phyloP scores from a whole-genome alignment of 2,113 vertebrate genomes.

The Podiceps cristatus region DNA sequence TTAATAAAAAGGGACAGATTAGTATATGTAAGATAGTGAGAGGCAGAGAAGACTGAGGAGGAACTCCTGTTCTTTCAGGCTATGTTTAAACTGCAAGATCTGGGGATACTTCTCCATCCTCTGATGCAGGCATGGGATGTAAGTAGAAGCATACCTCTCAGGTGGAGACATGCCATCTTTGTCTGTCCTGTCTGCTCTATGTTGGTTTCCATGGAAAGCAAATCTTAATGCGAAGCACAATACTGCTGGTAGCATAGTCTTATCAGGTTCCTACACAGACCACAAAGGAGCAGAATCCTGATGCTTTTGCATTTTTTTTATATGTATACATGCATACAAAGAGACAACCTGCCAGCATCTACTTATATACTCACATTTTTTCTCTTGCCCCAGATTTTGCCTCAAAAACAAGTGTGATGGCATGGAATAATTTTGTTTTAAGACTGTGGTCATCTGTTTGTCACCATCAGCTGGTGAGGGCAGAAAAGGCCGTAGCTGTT shows the following conservation, averaged over 20 bases:
- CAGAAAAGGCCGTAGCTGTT: background rate
- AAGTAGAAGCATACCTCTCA: background rate
- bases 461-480: background rate
- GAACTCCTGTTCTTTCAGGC: background rate
- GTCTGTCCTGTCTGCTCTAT: background rate
- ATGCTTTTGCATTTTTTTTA: background rate
- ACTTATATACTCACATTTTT: background rate
- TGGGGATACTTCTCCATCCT: background rate
- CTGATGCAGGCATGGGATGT: background rate
- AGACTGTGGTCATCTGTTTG: background rate
- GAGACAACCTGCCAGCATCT: background rate
- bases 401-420: background rate
- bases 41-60: background rate
- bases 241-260: background rate
- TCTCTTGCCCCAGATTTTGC: background rate
- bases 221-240: background rate
- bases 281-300: background rate
- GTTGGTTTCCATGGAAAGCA: background rate
- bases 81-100: background rate
- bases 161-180: background rate
- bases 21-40: background rate
- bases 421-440: background rate
- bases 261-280: background rate
- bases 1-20: background rate
- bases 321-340: background rate